Base-by-base conservation (phyloP, 1,140 invertebrate species). In the Dendroctonus ponderosae region DNA sequence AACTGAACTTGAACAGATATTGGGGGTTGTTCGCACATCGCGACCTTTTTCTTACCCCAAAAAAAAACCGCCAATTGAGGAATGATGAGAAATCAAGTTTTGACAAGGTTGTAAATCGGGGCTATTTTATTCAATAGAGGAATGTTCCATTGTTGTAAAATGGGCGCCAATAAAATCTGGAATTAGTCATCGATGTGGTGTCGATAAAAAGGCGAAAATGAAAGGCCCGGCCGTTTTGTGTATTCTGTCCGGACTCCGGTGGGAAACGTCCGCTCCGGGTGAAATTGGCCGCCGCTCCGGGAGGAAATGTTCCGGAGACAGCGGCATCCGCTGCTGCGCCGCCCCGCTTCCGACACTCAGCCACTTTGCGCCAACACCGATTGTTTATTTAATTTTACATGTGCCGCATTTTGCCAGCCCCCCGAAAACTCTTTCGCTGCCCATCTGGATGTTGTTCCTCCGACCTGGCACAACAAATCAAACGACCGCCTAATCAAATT, bases 241-340 rank as follows among this genome's bases (percentile, higher is more conserved):
- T 60, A 60, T 60, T 60, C 61, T 7, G 62, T 48, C 11, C 62
- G 46, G 53, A 56, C 49, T 58, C 59, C 62, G 69, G 72, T 72
- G 75, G 75, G 74, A 75, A 75, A 72, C 77, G 77, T 73, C 75
- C 72, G 74, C 77, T 78, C 76, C 75, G 77, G 75, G 77, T 77
- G 75, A 77, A 77, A 77, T 78, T 77, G 75, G 73, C 75, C 77
- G 76, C 61, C 62, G 66, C 76, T 71, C 77, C 77, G 76, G 74
- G 75, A 78, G 76, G 76, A 79, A 77, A 75, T 78, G 75, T 75
- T 76, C 77, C 77, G 77, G 77, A 79, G 77, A 77, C 76, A 79
- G 77, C 77, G 77, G 76, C 78, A 77, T 79, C 77, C 77, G 77
- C 76, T 75, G 72, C 72, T 72, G 72, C 76, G 71, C 72, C 74